A percentile compares a stretch with the other conserved stretches of the same genome.
These are phyloP conservation scores for Embidobia sp. DNA, from an alignment of 2,888 invertebrate species.

Conservation along the genomic window DNA sequence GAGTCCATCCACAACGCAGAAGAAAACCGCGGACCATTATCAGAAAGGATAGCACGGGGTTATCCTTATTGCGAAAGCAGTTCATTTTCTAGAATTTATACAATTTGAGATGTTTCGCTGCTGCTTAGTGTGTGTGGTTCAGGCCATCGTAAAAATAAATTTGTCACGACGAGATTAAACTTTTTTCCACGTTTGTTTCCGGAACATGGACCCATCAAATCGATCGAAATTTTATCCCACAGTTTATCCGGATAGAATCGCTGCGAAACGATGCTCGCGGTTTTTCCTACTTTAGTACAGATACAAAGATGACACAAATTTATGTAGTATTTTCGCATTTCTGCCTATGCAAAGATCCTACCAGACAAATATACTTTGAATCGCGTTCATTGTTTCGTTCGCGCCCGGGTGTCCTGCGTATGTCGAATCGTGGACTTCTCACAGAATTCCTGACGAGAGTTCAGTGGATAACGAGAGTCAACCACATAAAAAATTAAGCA, in stretches of 20 bases:
- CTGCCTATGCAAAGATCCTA: too few relatives aligned
- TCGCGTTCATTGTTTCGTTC: neutral
- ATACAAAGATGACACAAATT: neutral
- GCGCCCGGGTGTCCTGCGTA: neutral
- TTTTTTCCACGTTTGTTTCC: neutral
- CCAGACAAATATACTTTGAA: too few relatives aligned
- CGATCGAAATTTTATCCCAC: constrained; percentile 5
- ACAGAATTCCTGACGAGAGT: neutral
- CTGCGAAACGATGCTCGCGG: neutral
- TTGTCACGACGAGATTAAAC: constrained; percentile 57
- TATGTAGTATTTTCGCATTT: neutral
- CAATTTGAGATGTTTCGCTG: constrained; percentile 7
- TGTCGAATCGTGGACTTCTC: neutral
- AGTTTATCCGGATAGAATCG: neutral
- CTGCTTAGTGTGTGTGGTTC: constrained; percentile 59
- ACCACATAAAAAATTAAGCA: too few relatives aligned
- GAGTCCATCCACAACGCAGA: constrained; percentile 7
- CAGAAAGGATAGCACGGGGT: constrained; percentile 23
- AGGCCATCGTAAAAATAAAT: constrained; percentile 65
- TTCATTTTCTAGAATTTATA: constrained; percentile 17
- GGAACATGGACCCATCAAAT: constrained; percentile 3
- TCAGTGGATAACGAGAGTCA: neutral
- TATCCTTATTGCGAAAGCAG: constrained; percentile 7
- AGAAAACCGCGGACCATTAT: constrained; percentile 26
- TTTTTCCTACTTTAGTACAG: neutral